These are phyloP conservation scores for Meriones psammophilus DNA, from an alignment of 2,797 vertebrate species.

Conservation along the genomic window DNA sequence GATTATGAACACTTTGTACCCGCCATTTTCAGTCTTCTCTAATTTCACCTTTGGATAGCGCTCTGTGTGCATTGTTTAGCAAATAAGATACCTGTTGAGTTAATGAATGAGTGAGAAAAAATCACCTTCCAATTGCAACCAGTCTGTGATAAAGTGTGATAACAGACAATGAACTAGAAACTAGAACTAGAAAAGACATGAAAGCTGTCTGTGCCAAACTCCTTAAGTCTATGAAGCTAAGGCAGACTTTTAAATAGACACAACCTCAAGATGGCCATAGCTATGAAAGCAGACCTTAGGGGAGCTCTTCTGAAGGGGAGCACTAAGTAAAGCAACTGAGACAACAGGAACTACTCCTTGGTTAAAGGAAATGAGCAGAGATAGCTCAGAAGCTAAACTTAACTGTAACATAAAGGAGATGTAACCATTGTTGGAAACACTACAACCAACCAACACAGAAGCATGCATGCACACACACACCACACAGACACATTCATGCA, in stretches of 20 bases:
- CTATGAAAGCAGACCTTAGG: not conserved
- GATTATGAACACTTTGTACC: not conserved
- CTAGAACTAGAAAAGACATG: not conserved
- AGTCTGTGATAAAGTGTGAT: not conserved
- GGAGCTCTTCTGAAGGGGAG: not conserved
- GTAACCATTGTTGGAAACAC: not conserved
- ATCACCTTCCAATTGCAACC: not conserved
- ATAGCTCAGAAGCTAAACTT: not conserved
- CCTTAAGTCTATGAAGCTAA: not conserved
- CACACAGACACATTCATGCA: not conserved
- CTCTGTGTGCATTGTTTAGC: not conserved
- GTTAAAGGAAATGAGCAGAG: fast-evolving
- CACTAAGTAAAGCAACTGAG: not conserved
- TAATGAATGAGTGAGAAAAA: slow-evolving; percentile 35
- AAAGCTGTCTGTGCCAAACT: not conserved
- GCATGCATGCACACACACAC: no score
- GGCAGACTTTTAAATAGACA: not conserved
- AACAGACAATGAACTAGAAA: not conserved
- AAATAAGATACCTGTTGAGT: not conserved
- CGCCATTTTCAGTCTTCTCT: not conserved
- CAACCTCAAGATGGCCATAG: not conserved
- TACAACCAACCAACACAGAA: not conserved
- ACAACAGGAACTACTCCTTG: not conserved
- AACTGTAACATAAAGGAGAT: not conserved
- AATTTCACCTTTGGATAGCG: not conserved